These are phyloP conservation scores for Ceyx erithaca DNA, from an alignment of 2,797 vertebrate species.

Conservation along the genomic window DNA sequence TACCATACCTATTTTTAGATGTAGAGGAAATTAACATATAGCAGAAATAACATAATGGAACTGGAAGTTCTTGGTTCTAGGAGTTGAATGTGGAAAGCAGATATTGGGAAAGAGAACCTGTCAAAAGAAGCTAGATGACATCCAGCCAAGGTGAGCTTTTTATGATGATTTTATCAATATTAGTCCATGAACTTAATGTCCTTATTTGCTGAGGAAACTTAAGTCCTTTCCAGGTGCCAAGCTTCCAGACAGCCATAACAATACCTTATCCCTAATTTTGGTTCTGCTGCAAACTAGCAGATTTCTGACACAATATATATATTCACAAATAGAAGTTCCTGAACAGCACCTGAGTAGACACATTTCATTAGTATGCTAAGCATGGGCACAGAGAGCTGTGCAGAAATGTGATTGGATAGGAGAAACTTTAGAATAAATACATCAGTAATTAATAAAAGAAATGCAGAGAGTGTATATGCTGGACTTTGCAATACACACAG, in stretches of 20 bases:
- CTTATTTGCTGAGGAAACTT: slow-evolving; percentile 8
- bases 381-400: not conserved
- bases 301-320: not conserved
- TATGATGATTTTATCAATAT: not conserved
- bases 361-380: not conserved
- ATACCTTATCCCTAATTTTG: not conserved
- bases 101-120: not conserved
- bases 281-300: slow-evolving; percentile 1
- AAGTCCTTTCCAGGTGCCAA: not conserved
- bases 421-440: not conserved
- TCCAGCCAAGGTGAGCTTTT: not conserved
- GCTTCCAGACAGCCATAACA: not conserved
- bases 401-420: not conserved
- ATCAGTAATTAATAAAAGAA: not conserved
- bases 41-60: not conserved
- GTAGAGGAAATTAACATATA: not conserved
- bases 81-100: not conserved
- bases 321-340: not conserved
- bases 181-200: not conserved
- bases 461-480: not conserved
- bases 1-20: not conserved
- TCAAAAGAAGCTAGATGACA: not conserved
- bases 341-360: not conserved
- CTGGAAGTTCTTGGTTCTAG: not conserved
- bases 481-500: not conserved